These are phyloP conservation scores for Phoenicopterus ruber DNA, from an alignment of 2,113 vertebrate species.

Conservation along the genomic window DNA sequence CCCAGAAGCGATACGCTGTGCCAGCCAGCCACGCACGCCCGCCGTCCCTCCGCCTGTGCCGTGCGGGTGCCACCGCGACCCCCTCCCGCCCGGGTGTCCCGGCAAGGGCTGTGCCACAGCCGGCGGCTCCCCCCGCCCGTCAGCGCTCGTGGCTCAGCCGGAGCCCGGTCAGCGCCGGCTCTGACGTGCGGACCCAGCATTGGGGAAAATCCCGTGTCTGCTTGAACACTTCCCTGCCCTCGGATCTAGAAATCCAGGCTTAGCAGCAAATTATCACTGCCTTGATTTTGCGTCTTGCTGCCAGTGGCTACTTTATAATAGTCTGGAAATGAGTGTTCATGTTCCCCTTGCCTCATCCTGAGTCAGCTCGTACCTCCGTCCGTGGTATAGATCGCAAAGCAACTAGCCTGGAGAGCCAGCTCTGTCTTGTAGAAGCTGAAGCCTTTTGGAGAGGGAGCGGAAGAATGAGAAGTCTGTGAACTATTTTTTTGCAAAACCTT, in stretches of 20 bases:
- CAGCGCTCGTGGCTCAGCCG: rapidly evolving
- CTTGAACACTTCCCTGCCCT: not conserved
- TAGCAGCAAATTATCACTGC: not conserved
- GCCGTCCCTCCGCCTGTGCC: not conserved
- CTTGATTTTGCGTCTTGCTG: not conserved
- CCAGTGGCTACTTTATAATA: not conserved
- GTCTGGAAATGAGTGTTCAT: not conserved
- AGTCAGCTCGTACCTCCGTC: not conserved
- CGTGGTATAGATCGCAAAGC: not conserved
- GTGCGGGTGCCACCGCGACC: rapidly evolving
- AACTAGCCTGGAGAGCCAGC: not conserved
- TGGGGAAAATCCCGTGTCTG: not conserved
- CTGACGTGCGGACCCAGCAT: not conserved
- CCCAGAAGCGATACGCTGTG: rapidly evolving
- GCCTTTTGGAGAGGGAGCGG: not conserved
- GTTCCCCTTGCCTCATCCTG: not conserved
- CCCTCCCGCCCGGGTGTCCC: not conserved
- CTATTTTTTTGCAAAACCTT: not conserved
- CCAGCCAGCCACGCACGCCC: not conserved
- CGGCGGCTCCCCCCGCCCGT: not conserved
- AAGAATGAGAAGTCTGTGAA: not conserved
- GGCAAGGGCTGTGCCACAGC: not conserved
- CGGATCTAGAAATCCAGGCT: not conserved
- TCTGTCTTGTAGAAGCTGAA: not conserved
- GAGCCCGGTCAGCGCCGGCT: not conserved